Conservation (phyloP, 2,888 invertebrate genomes). For the Zygogramma bicolorata region DNA sequence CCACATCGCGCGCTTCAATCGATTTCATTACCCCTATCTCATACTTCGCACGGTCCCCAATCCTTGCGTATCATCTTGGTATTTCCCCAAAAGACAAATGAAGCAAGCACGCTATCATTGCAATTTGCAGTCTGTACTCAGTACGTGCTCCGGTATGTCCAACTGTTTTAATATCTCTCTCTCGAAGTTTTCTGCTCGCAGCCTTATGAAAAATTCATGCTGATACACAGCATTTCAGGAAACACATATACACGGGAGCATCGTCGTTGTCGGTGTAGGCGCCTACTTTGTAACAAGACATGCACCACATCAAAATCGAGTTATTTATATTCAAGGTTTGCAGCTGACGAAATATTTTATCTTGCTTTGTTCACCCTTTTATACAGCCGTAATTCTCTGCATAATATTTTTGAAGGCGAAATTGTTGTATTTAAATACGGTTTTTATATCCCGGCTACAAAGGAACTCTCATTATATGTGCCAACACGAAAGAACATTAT, state of each 20-base stretch:
- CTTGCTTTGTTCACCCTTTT: constrained; percentile 39
- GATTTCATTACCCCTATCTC: too few species aligned
- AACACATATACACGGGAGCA: constrained; percentile 31
- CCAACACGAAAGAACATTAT: constrained; percentile 1
- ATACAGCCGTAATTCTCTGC: constrained; percentile 42
- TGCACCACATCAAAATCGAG: constrained; percentile 46
- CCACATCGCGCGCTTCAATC: too few species aligned
- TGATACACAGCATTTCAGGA: constrained; percentile 32
- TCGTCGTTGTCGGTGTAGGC: constrained; percentile 37
- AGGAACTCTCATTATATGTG: constrained; percentile 27
- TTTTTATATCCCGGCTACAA: constrained; percentile 31
- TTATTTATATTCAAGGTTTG: constrained; percentile 47
- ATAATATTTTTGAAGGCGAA: constrained; percentile 38
- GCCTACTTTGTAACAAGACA: constrained; percentile 42
- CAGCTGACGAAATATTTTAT: constrained; percentile 46
- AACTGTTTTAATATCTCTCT: constrained; percentile 18
- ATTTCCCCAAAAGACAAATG: background rate
- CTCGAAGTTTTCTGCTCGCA: background rate
- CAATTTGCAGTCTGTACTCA: background rate
- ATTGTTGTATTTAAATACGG: constrained; percentile 43
- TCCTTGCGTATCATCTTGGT: too few species aligned
- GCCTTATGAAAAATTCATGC: constrained; percentile 38
- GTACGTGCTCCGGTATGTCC: background rate
- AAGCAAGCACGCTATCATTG: background rate
- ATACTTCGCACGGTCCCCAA: too few species aligned